Evolutionary conservation across 1,140 invertebrate species (phyloP).

Genomic region (Scaptomyza montana): DNA sequence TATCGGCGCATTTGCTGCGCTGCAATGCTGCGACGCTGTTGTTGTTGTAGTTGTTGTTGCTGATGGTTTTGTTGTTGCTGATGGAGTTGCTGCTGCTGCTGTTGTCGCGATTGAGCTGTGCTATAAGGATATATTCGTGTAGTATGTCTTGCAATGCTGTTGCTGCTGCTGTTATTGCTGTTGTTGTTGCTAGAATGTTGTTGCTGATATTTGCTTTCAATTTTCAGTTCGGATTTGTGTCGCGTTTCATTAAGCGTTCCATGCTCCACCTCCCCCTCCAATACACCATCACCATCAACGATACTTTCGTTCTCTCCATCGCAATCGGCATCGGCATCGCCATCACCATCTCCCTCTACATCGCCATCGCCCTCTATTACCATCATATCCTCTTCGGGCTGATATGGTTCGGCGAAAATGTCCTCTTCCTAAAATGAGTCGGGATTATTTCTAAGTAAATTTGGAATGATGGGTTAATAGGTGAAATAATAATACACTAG

Average conservation of each 20-base stretch:
- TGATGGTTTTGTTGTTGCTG: not conserved
- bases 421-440: conserved; percentile 54
- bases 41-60: not conserved
- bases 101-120: conserved; percentile 11
- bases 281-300: conserved; percentile 3
- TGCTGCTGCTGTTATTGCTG: conserved; percentile 9
- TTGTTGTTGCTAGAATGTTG: conserved; percentile 5
- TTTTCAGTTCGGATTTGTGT: conserved; percentile 15
- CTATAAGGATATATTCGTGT: conserved; percentile 18
- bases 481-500: too few relatives aligned
- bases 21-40: conserved; percentile 2
- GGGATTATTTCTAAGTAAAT: not conserved
- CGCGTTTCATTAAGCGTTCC: not conserved
- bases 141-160: conserved; percentile 4
- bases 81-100: not conserved
- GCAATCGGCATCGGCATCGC: not conserved
- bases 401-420: conserved; percentile 45
- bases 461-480: too few relatives aligned
- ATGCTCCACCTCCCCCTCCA: conserved; percentile 13
- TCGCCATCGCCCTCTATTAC: conserved; percentile 34
- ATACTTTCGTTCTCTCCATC: conserved; percentile 12
- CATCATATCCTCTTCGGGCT: conserved; percentile 53
- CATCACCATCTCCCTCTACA: not conserved
- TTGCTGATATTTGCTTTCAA: conserved; percentile 32
- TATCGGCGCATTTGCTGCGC: conserved; percentile 8